phyloP scores from a whole-genome alignment of 1,140 invertebrate genomes.

The Phymastichus coffea region DNA sequence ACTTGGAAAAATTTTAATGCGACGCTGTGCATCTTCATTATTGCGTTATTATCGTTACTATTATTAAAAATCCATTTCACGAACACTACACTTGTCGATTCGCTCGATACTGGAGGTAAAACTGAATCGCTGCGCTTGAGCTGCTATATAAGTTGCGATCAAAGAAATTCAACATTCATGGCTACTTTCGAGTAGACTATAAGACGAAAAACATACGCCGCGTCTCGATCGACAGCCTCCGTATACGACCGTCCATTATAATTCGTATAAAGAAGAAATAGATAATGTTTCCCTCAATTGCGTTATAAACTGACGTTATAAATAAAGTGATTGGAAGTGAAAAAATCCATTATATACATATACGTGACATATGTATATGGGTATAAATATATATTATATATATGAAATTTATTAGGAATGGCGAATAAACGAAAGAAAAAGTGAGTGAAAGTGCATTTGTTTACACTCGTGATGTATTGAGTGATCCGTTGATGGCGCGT shows the following conservation, averaged over 20 bases:
- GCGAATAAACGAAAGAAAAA: slow-evolving; percentile 31
- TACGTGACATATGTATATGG: slow-evolving; percentile 32
- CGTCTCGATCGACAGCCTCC: slow-evolving; percentile 34
- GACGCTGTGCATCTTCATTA: too few species aligned
- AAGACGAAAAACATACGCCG: slow-evolving; percentile 26
- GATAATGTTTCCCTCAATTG: slow-evolving; percentile 45
- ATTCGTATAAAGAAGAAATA: neutral
- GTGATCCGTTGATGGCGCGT: slow-evolving; percentile 21
- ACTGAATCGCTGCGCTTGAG: slow-evolving; percentile 43
- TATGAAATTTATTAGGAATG: slow-evolving; percentile 32
- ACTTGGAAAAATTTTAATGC: too few species aligned
- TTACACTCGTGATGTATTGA: slow-evolving; percentile 24
- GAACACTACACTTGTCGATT: slow-evolving; percentile 18
- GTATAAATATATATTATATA: slow-evolving; percentile 29
- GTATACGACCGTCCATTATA: slow-evolving; percentile 49
- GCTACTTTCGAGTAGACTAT: neutral
- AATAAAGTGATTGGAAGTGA: slow-evolving; percentile 2
- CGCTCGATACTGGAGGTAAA: slow-evolving; percentile 27
- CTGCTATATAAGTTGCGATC: slow-evolving; percentile 30
- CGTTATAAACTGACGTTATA: slow-evolving; percentile 34
- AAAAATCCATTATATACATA: slow-evolving; percentile 33
- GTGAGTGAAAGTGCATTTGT: slow-evolving; percentile 36
- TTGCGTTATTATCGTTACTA: too few species aligned
- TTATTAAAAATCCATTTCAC: too few species aligned
- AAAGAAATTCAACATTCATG: slow-evolving; percentile 1